phyloP scores from a whole-genome alignment of 2,888 invertebrate genomes.

The Crepidodera aurea region DNA sequence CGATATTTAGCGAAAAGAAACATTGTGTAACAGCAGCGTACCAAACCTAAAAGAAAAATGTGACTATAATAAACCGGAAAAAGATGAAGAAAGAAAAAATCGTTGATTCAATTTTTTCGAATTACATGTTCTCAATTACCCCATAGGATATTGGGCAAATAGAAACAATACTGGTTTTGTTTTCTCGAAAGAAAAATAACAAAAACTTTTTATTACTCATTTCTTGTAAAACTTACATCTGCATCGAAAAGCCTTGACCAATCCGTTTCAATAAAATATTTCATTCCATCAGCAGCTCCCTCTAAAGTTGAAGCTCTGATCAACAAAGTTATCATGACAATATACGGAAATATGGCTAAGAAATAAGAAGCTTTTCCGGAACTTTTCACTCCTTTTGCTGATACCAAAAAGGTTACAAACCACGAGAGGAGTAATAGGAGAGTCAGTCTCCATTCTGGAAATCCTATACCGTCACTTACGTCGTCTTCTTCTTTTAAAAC shows the following conservation, averaged over 20 bases:
- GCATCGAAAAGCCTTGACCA: constrained; percentile 78
- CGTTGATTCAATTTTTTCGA: too few species aligned
- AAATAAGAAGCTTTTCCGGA: constrained; percentile 88
- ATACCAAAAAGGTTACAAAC: constrained; percentile 73
- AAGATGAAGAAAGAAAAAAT: too few species aligned
- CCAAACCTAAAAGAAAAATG: constrained; percentile 46
- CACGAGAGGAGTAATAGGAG: constrained; percentile 74
- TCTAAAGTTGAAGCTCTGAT: constrained; percentile 71
- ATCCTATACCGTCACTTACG: constrained; percentile 61
- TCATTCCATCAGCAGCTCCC: constrained; percentile 77
- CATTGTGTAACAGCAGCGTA: constrained; percentile 81
- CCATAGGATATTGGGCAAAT: too few species aligned
- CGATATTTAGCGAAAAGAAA: constrained; percentile 80
- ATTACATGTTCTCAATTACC: too few species aligned
- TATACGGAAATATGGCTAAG: constrained; percentile 86
- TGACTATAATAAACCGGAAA: too few species aligned
- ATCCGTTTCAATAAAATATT: constrained; percentile 81
- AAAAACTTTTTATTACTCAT: too few species aligned
- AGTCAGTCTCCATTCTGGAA: constrained; percentile 74
- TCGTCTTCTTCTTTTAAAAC: constrained; percentile 64
- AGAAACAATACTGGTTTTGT: too few species aligned
- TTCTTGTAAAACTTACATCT: constrained; percentile 64
- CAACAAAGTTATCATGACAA: constrained; percentile 77
- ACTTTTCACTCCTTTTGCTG: constrained; percentile 77
- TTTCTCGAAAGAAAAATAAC: too few species aligned